Base-by-base conservation (phyloP, 2,888 invertebrate species). In the Lasioglossum leucozonium region DNA sequence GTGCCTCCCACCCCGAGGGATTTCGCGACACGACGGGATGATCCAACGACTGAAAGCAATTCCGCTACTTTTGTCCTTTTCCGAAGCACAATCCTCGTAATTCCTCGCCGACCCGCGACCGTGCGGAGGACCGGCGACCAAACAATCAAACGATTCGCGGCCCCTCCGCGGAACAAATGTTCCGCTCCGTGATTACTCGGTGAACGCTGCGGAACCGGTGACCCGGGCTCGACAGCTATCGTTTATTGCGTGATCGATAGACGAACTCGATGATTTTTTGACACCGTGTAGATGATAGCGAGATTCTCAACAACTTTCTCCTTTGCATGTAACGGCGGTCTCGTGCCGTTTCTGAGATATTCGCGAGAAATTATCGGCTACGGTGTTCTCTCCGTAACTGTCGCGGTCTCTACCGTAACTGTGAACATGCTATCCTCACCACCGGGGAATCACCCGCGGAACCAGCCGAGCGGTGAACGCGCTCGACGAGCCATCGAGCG, bases 71-170 rank as follows among this genome's bases (percentile, higher is more conserved):
- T 67, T 77, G 10, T 51, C 44, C 55, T 62, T 77, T 73, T 51
- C 42, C 26, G 13, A 67, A 37, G 81, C 81, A 81, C 81, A 81
- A 81, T 47, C 40, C 47, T 37, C 75, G 18, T 51, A 42, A 74
- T 80, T 73, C 40, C 8, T 51, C 47, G 16, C 13, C 30, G 37
- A 34, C 40, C 26, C n/a, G 55, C 55, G 22, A 55, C 51, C 51
- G 51, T 10, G n/a, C 11, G 55, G n/a, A 55, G n/a, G n/a, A n/a
- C 55, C 11, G 55, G n/a, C 10, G 40, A n/a, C n/a, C n/a, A 11
- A 47, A 77, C 47, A 58, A 74, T 77, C 67, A 51, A 77, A 51
- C 1, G n/a, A 67, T 26, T n/a, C n/a, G 40, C 55, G n/a, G 37
- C 18, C 37, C 18, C 37, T 37, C 22, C 40, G 40, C n/a, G 37